Evolutionary conservation across 1,140 invertebrate species (phyloP).

Genomic region (Sminthurides bifidus): DNA sequence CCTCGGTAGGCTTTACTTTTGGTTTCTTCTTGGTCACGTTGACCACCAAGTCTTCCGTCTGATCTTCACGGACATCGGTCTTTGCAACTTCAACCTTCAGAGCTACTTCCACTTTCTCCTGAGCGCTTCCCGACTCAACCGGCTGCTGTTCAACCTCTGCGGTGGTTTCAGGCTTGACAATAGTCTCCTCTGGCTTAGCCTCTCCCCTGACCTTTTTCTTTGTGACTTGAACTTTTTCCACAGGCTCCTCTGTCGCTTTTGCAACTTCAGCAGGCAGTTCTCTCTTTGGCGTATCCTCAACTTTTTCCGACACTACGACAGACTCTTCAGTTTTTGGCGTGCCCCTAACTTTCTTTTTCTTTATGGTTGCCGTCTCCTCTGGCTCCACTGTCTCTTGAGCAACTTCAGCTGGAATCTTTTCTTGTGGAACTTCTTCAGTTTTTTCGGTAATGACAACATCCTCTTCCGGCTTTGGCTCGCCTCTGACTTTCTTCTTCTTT

Average conservation of each 20-base stretch:
- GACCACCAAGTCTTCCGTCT: background rate
- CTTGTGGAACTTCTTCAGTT: conserved; percentile 1
- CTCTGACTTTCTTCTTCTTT: conserved; percentile 17
- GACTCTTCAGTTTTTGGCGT: background rate
- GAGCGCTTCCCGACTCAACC: background rate
- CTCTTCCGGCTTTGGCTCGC: background rate
- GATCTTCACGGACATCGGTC: background rate
- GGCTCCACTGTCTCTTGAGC: background rate
- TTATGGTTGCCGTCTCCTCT: background rate
- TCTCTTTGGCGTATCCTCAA: background rate
- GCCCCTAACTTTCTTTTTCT: background rate
- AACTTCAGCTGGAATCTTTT: background rate
- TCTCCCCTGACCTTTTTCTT: background rate
- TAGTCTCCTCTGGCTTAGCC: background rate
- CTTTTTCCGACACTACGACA: background rate
- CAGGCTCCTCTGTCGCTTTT: background rate
- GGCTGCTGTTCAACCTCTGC: background rate
- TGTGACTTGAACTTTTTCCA: background rate
- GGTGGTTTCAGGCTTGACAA: background rate
- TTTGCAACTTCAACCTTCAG: background rate
- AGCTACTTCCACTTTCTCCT: background rate
- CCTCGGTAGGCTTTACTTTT: background rate
- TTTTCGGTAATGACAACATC: background rate
- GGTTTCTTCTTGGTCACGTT: conserved; percentile 1
- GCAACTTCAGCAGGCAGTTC: background rate